Conservation (phyloP, 1,140 invertebrate genomes). For the Brachionus plicatilis region DNA sequence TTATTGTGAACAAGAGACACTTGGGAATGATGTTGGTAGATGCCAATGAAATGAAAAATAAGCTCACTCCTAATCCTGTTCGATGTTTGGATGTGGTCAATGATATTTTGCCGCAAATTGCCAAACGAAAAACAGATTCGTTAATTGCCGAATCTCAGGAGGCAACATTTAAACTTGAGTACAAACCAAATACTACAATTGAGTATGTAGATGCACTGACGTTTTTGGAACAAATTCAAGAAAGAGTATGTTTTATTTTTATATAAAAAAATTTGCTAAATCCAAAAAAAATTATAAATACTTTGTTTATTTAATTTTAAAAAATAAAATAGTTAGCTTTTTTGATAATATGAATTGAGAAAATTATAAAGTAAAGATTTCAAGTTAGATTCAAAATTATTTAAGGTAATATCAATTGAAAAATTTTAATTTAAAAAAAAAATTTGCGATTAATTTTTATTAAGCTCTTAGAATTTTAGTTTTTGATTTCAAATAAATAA, state of each 20-base stretch:
- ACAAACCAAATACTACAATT: constrained; percentile 62
- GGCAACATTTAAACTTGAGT: constrained; percentile 62
- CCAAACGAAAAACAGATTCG: constrained; percentile 61
- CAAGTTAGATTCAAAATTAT: no score
- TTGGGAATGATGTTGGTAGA: constrained; percentile 67
- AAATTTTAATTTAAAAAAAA: no score
- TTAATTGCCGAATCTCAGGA: constrained; percentile 62
- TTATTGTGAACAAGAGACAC: constrained; percentile 61
- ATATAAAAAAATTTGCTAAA: not conserved
- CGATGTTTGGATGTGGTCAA: constrained; percentile 49
- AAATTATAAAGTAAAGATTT: no score
- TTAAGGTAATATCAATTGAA: no score
- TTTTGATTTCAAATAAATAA: no score
- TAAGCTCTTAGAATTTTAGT: no score
- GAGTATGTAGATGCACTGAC: constrained; percentile 66
- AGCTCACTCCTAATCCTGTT: constrained; percentile 64
- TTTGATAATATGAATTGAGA: no score
- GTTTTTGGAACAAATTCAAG: constrained; percentile 64
- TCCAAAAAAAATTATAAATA: not conserved
- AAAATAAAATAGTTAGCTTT: no score
- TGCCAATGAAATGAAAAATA: constrained; percentile 65
- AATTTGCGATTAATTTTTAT: no score
- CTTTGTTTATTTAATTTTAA: no score
- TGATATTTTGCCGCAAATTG: constrained; percentile 58
- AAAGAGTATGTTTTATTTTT: constrained; percentile 47